Percentiles rank a stretch among this genome's conserved stretches.
Conservation (phyloP, 2,113 vertebrate species). For the Picathartes gymnocephalus region DNA sequence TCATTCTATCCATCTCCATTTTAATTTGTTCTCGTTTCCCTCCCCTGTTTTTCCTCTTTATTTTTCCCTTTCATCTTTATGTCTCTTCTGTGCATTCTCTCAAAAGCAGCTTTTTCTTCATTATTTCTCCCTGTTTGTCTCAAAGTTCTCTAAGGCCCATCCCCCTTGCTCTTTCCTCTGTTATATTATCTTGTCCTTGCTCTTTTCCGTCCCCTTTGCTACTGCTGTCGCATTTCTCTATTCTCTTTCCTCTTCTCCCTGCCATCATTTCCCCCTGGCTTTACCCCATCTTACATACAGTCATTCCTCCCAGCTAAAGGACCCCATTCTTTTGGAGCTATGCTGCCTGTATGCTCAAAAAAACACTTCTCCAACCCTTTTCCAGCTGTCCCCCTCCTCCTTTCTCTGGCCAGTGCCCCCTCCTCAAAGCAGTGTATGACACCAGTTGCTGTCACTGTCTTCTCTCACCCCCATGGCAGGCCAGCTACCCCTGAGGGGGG, state of each 20-base stretch:
- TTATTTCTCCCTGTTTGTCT: slow-evolving; percentile 14
- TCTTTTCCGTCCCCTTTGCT: not conserved
- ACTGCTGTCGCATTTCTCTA: not conserved
- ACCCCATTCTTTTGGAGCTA: not conserved
- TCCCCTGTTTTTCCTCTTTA: not conserved
- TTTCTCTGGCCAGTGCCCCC: not conserved
- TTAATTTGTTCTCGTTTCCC: slow-evolving; percentile 30
- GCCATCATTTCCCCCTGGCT: not conserved
- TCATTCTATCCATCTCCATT: slow-evolving; percentile 62
- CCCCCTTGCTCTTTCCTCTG: not conserved
- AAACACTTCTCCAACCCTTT: not conserved
- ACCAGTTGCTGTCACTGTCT: not conserved
- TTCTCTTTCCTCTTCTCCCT: not conserved
- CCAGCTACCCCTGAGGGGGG: not conserved
- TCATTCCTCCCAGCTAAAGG: not conserved
- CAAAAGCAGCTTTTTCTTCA: slow-evolving; percentile 41
- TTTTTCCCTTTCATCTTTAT: slow-evolving; percentile 55
- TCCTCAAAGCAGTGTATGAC: not conserved
- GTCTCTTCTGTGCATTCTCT: slow-evolving; percentile 23
- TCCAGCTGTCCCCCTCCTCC: not conserved
- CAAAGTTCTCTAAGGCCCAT: not conserved
- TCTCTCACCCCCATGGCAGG: not conserved
- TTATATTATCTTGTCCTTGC: not conserved
- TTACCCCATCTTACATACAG: not conserved
- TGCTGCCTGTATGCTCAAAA: not conserved